A percentile compares a stretch with the other conserved stretches of the same genome.
Evolutionary conservation across 1,140 invertebrate species (phyloP).

Genomic region (Bombus confusus): DNA sequence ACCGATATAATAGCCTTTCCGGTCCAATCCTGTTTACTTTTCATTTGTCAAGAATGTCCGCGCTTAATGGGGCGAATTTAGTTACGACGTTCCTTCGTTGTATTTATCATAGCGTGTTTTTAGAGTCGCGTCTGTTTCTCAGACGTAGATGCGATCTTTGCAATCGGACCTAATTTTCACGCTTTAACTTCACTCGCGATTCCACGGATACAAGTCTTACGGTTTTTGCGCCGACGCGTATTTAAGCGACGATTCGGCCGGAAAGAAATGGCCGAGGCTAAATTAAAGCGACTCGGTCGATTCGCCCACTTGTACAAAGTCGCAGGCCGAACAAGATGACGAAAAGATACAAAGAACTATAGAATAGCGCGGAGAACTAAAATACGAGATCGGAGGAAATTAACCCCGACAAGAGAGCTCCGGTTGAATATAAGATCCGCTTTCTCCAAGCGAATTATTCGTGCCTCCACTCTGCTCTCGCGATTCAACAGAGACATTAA

Average conservation of each 20-base stretch:
- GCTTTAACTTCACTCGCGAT: too few relatives aligned
- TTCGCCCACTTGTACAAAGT: too few relatives aligned
- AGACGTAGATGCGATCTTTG: too few relatives aligned
- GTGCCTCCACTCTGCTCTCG: not conserved
- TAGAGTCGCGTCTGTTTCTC: too few relatives aligned
- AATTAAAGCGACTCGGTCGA: too few relatives aligned
- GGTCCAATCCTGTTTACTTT: slow-evolving; percentile 3
- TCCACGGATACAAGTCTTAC: too few relatives aligned
- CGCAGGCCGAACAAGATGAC: too few relatives aligned
- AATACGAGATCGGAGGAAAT: not conserved
- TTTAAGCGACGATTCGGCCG: too few relatives aligned
- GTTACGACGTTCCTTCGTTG: not conserved
- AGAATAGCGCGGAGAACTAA: not conserved
- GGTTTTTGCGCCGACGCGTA: too few relatives aligned
- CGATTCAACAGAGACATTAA: not conserved
- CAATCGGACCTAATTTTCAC: too few relatives aligned
- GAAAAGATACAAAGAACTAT: not conserved
- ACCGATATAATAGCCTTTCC: not conserved
- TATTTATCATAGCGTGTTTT: too few relatives aligned
- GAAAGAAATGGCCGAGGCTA: too few relatives aligned
- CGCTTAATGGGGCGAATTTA: not conserved
- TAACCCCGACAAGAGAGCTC: not conserved
- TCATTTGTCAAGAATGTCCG: slow-evolving; percentile 10
- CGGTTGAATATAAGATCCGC: not conserved
- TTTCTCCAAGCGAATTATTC: not conserved